Percentiles rank a stretch among this genome's conserved stretches.
Conservation (phyloP, 1,140 invertebrate species). For the Scylla paramamosain region DNA sequence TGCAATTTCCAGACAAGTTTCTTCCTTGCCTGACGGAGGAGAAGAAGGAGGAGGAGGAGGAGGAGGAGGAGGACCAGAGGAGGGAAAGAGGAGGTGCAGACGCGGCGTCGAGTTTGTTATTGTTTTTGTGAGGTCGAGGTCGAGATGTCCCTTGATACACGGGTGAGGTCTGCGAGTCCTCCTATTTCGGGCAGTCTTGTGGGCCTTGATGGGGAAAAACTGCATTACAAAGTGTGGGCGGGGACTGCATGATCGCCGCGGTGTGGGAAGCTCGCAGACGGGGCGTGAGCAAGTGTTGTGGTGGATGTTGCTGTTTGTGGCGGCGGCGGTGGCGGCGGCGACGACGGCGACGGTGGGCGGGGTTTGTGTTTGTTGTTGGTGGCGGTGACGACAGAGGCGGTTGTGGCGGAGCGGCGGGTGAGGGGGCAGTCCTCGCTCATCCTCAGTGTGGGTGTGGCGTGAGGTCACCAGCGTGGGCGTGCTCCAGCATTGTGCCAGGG, state of each 20-base stretch:
- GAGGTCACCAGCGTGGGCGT: slow-evolving; percentile 52
- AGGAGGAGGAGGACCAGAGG: background rate
- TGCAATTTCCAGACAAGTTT: background rate
- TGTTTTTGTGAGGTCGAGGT: slow-evolving; percentile 12
- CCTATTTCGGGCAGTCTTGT: background rate
- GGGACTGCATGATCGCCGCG: background rate
- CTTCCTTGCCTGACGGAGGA: background rate
- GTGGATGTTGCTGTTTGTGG: background rate
- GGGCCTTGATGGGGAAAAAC: background rate
- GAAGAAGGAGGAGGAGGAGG: background rate
- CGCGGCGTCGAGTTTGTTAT: background rate
- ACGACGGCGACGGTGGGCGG: slow-evolving; percentile 48
- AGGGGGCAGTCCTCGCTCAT: slow-evolving; percentile 10
- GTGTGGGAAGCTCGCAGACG: background rate
- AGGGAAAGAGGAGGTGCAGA: background rate
- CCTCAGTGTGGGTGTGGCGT: slow-evolving; percentile 43
- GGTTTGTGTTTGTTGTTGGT: slow-evolving; percentile 69
- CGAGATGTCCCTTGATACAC: slow-evolving; percentile 1
- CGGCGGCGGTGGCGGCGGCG: background rate
- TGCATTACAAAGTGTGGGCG: slow-evolving; percentile 33
- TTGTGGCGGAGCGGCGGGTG: slow-evolving; percentile 15
- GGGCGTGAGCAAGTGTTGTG: background rate
- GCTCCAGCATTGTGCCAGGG: slow-evolving; percentile 48
- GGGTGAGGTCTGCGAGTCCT: background rate
- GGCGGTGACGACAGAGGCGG: slow-evolving; percentile 51